Base-by-base conservation (phyloP, 37 sponge, comb jelly and placozoan genomes). In the Spongia lamella region DNA sequence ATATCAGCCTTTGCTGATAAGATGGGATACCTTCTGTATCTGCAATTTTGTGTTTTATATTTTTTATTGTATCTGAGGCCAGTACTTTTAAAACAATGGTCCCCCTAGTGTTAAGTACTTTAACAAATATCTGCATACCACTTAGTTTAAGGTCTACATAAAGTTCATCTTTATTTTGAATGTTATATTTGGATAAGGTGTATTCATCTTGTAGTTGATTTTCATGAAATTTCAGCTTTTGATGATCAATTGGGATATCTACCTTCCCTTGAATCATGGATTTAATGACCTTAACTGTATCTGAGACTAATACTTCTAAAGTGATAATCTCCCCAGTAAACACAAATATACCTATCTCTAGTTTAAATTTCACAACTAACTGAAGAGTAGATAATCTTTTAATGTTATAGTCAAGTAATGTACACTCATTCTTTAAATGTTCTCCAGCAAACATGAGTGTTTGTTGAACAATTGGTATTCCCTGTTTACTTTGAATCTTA, bases 331-430 rank as follows among this genome's bases (percentile, higher is more conserved):
- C n/a, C n/a, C n/a, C n/a, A n/a, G n/a, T n/a, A n/a, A n/a, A n/a
- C n/a, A n/a, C n/a, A n/a, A n/a, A n/a, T n/a, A n/a, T n/a, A n/a
- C n/a, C n/a, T n/a, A n/a, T n/a, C n/a, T n/a, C n/a, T n/a, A n/a
- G 72, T 21, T 88, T 83, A 39, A 88, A 81, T 27, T 85, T 64
- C 24, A 84, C 63, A 33, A 90, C 89, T 26, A 94, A 24, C 70
- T 94, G 95, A 14, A 94, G 82, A 0, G 89, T 91, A 29, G 91
- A 91, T 37, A 88, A 91, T 27, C 84, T 79, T 40, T 87, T 72
- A 14, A 94, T 84, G 38, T 83, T 79, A 71, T 94, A 88, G 64
- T 90, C 88, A 37, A 87, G 33, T 2, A 90, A 79, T 14, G 85
- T 61, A 17, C 56, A 38, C 39, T 88, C 79, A 66, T 91, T 86